Percentiles rank a stretch among this genome's conserved stretches.
These are phyloP conservation scores for Enteromius viviparus DNA, from an alignment of 2,797 vertebrate species.

Conservation along the genomic window DNA sequence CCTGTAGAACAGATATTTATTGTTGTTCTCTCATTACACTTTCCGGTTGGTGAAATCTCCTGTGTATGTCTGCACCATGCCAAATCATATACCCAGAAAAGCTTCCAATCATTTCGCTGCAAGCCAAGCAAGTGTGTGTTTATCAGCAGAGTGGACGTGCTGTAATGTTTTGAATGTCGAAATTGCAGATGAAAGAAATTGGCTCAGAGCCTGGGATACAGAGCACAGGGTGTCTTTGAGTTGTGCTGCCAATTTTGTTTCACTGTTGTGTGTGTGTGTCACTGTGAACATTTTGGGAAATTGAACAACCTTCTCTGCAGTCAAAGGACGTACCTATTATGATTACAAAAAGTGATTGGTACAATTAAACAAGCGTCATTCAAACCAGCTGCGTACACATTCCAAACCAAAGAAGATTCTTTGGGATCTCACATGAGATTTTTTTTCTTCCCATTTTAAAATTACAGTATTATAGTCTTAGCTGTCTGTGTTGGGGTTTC, in stretches of 20 bases:
- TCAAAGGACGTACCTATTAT: neutral
- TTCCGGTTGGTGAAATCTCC: neutral
- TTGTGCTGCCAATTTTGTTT: constrained; percentile 23
- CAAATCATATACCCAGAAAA: constrained; percentile 36
- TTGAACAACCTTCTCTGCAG: neutral
- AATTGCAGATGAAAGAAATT: constrained; percentile 34
- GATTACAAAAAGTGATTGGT: neutral
- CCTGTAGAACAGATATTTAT: constrained; percentile 8
- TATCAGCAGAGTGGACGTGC: constrained; percentile 3
- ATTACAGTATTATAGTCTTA: neutral
- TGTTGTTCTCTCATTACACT: constrained; percentile 19
- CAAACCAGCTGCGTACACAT: constrained; percentile 16
- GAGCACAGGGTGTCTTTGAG: constrained; percentile 21
- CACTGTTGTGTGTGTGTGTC: neutral
- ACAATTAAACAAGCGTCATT: neutral
- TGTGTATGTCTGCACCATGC: neutral
- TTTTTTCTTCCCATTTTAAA: neutral
- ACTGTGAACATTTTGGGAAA: constrained; percentile 14
- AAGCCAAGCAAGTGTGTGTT: constrained; percentile 19
- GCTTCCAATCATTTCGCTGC: neutral
- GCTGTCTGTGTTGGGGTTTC: neutral
- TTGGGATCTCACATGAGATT: neutral
- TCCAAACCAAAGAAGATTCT: neutral
- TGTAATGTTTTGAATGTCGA: constrained; percentile 16
- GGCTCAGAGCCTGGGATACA: neutral